A percentile compares a stretch with the other conserved stretches of the same genome.
phyloP scores from a whole-genome alignment of 2,113 vertebrate species.

The Equus przewalskii region DNA sequence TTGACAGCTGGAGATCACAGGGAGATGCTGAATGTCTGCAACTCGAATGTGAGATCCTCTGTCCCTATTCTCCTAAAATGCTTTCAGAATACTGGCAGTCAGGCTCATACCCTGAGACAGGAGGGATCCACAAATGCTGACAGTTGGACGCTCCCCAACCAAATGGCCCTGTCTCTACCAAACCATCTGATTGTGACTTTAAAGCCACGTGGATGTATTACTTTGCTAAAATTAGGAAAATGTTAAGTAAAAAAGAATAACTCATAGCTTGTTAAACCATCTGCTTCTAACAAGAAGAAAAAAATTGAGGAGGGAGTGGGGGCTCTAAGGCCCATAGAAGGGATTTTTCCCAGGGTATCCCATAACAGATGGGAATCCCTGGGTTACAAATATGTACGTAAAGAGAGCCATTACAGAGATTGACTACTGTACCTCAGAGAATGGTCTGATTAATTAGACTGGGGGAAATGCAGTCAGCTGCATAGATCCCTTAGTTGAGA shows the following conservation, averaged over 20 bases:
- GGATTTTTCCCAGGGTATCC: background rate
- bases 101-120: background rate
- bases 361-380: background rate
- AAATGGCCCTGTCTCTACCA: background rate
- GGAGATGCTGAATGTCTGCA: background rate
- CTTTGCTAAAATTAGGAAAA: slow-evolving; percentile 64
- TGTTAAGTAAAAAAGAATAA: slow-evolving; percentile 56
- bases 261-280: slow-evolving; percentile 42
- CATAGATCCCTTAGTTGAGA: background rate
- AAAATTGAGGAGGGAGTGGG: background rate
- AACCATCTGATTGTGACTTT: slow-evolving; percentile 37
- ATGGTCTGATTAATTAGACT: background rate
- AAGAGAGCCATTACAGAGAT: background rate
- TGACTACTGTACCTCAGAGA: background rate
- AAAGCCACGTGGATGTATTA: slow-evolving; percentile 8
- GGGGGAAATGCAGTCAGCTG: background rate
- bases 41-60: background rate
- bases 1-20: background rate
- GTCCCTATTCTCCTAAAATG: background rate
- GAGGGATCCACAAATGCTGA: background rate
- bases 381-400: background rate
- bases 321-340: background rate
- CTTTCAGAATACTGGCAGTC: background rate
- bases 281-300: slow-evolving; percentile 18
- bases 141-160: background rate